Base-by-base conservation (phyloP, 2,797 vertebrate species). In the Clarias platycephalus region DNA sequence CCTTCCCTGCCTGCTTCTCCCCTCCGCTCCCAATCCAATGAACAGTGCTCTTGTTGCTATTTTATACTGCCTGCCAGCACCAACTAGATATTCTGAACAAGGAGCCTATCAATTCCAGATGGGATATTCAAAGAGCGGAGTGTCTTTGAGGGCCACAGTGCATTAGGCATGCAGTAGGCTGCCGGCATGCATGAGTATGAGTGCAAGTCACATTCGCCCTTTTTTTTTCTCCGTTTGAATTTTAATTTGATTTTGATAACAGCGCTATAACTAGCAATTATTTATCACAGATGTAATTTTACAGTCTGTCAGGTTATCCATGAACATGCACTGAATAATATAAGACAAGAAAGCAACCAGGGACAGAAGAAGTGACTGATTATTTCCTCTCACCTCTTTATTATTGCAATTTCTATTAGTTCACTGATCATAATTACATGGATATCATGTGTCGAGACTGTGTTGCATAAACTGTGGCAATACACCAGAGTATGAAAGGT, bases 231-330 rank as follows among this genome's bases (percentile, higher is more conserved):
- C 68, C 60, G 86, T 88, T 88, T 85, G 72, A 89, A 86, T 86
- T 84, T 91, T 90, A 93, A 93, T 93, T 90, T 86, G 88, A 91
- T 90, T 91, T 92, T 89, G 86, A 87, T 91, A 92, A 92, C 82
- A 80, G 83, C 81, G 55, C 85, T 85, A 90, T 93, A 92, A 91
- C 86, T 84, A 88, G 89, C 89, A 92, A 91, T 93, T 93, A 93
- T 92, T 92, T 93, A 93, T 92, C 88, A 90, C 91, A 90, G 81
- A 91, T 90, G 80, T 91, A 92, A 93, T 94, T 92, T 92, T 87
- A 90, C 88, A 91, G 89, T 91, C 91, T 90, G 90, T 91, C 91
- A 90, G 70, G 90, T 92, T 92, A 91, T 93, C 86, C 84, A 58
- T 83, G 86, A 88, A 86, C 55, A 64, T 80, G 84, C 86, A 87